Evolutionary conservation across 2,113 vertebrate species (phyloP).

Genomic region (Cervus canadensis): DNA sequence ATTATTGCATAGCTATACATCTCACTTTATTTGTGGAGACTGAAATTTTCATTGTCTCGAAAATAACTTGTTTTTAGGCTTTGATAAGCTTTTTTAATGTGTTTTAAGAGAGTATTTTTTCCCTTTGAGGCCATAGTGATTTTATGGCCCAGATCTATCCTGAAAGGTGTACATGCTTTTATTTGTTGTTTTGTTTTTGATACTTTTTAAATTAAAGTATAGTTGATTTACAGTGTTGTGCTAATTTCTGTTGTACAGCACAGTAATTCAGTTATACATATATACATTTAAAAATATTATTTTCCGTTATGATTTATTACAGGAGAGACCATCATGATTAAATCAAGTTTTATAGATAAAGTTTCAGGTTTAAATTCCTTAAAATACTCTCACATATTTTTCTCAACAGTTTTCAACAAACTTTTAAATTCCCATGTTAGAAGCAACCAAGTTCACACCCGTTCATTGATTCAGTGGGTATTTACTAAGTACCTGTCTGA

Average conservation of each 20-base stretch:
- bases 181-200: not conserved
- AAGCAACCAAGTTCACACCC: not conserved
- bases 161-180: not conserved
- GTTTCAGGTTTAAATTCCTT: slow-evolving; percentile 29
- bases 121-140: not conserved
- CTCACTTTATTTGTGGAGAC: not conserved
- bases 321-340: not conserved
- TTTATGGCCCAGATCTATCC: not conserved
- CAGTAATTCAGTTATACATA: not conserved
- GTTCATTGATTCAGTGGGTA: not conserved
- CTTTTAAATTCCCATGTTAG: not conserved
- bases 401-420: not conserved
- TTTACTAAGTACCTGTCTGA: not conserved
- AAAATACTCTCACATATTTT: not conserved
- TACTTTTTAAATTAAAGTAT: not conserved
- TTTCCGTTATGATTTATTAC: not conserved
- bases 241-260: not conserved
- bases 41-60: not conserved
- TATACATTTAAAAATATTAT: not conserved
- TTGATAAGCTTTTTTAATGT: not conserved
- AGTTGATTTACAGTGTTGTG: not conserved
- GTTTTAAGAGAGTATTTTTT: not conserved
- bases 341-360: not conserved
- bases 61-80: not conserved
- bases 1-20: not conserved